Evolutionary conservation across 2,113 vertebrate species (phyloP).

Genomic region (Myotis yumanensis): DNA sequence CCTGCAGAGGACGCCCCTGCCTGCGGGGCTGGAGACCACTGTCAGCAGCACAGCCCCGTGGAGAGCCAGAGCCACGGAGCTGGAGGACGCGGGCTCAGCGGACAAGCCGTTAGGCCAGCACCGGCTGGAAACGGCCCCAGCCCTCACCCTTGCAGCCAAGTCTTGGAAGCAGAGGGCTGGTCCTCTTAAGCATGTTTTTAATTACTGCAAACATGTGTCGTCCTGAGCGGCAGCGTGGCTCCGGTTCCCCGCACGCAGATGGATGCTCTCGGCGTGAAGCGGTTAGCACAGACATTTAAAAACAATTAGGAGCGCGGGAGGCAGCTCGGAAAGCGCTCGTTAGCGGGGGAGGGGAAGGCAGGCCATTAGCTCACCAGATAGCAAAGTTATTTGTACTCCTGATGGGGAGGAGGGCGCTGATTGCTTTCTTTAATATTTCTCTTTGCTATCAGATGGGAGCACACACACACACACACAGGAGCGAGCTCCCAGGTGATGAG

Average conservation of each 20-base stretch:
- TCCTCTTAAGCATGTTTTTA: conserved; percentile 78
- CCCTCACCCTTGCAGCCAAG: not conserved
- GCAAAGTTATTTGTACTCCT: conserved; percentile 78
- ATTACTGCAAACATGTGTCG: conserved; percentile 78
- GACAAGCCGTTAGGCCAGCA: not conserved
- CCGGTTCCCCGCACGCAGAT: conserved; percentile 79
- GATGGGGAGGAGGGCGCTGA: conserved; percentile 64
- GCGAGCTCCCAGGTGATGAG: conserved; percentile 41
- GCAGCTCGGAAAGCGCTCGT: conserved; percentile 74
- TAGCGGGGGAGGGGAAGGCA: conserved; percentile 71
- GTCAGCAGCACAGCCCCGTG: not conserved
- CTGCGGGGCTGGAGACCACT: not conserved
- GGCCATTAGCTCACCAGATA: conserved; percentile 79
- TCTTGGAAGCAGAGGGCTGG: not conserved
- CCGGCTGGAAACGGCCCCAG: not conserved
- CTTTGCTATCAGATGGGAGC: conserved; percentile 68
- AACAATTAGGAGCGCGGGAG: conserved; percentile 80
- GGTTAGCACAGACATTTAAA: conserved; percentile 83
- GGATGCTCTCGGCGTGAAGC: conserved; percentile 75
- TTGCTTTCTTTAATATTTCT: conserved; percentile 83
- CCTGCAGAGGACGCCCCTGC: not conserved
- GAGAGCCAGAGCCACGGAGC: not conserved
- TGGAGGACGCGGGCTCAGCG: not conserved
- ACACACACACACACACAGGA: not conserved
- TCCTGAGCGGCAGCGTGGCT: conserved; percentile 55